Evolutionary conservation across 2,888 invertebrate genomes (phyloP).

Genomic region (Leucophenga maculata): DNA sequence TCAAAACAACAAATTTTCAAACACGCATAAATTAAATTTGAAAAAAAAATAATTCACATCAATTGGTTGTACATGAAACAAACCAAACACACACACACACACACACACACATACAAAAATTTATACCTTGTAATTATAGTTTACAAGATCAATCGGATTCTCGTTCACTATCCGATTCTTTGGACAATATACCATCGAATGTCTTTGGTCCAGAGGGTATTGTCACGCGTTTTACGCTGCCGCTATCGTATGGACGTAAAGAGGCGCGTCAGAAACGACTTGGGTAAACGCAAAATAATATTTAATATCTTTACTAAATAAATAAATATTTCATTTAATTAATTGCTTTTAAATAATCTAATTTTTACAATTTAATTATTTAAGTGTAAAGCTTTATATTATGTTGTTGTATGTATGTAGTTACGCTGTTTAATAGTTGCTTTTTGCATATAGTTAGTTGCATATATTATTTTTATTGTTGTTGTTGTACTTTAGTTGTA

Average conservation of each 20-base stretch:
- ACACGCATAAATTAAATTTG: constrained; percentile 25
- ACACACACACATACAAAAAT: constrained; percentile 33
- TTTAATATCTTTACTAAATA: no score
- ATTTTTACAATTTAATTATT: constrained; percentile 8
- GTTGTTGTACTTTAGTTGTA: no score
- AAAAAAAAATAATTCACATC: constrained; percentile 27
- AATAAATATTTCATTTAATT: constrained; percentile 46
- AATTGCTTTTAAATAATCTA: constrained; percentile 36
- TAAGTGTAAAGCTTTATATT: no score
- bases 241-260: constrained; percentile 85
- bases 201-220: constrained; percentile 76
- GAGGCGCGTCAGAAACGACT: constrained; percentile 85
- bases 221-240: constrained; percentile 81
- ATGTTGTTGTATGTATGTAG: neutral
- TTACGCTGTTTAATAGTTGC: neutral
- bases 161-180: constrained; percentile 75
- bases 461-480: constrained; percentile 11
- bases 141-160: constrained; percentile 73
- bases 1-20: neutral
- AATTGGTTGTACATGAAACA: constrained; percentile 27
- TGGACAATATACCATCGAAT: constrained; percentile 75
- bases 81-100: constrained; percentile 35
- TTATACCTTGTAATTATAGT: constrained; percentile 59
- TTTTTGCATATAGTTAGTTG: no score
- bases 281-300: constrained; percentile 76